Conservation (phyloP, 2,888 invertebrate genomes). For the Eupithecia abbreviata region DNA sequence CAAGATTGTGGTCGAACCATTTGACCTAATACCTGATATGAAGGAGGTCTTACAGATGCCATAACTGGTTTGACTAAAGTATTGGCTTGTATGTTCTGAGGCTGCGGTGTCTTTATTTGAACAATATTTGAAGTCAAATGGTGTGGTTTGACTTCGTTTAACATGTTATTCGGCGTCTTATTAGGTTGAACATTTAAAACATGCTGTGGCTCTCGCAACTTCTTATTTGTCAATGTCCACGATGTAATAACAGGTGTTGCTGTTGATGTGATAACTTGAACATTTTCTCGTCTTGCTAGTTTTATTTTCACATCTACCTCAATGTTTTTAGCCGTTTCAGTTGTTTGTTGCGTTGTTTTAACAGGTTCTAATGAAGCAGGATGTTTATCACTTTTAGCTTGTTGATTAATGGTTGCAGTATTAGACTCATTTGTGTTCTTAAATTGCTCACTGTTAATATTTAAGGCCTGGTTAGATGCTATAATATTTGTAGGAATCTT, state of each 20-base stretch:
- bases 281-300: constrained; percentile 64
- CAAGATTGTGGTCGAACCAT: constrained; percentile 68
- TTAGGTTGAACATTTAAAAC: constrained; percentile 66
- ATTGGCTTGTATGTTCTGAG: constrained; percentile 60
- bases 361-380: constrained; percentile 18
- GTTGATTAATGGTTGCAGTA: constrained; percentile 21
- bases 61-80: constrained; percentile 66
- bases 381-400: constrained; percentile 28
- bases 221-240: constrained; percentile 81
- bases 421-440: constrained; percentile 68
- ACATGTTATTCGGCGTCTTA: constrained; percentile 58
- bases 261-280: constrained; percentile 70
- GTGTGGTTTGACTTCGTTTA: constrained; percentile 67
- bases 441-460: constrained; percentile 55
- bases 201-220: constrained; percentile 68
- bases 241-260: constrained; percentile 83
- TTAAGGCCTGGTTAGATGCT: constrained; percentile 63
- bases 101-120: constrained; percentile 70
- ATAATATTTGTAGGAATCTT: constrained; percentile 72
- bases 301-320: constrained; percentile 68
- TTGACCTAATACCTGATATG: constrained; percentile 78
- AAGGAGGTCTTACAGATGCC: constrained; percentile 66
- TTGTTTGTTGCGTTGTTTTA: constrained; percentile 41
- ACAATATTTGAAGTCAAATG: constrained; percentile 75
- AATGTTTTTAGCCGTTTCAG: constrained; percentile 59